phyloP scores from a whole-genome alignment of 2,797 vertebrate genomes.

The Xenopus petersii region DNA sequence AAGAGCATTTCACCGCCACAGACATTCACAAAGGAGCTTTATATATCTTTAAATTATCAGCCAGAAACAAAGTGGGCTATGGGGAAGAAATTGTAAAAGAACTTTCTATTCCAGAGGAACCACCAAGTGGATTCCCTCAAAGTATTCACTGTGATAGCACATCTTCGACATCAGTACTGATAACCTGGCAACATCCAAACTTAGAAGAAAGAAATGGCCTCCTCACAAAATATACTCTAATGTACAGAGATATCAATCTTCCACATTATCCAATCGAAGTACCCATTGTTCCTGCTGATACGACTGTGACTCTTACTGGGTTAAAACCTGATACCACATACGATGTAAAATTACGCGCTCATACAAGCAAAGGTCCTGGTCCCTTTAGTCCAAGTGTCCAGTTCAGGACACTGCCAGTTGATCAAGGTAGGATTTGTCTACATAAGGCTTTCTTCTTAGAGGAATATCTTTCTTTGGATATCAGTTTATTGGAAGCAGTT shows the following conservation, averaged over 20 bases:
- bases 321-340: constrained; percentile 98
- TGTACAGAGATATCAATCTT: constrained; percentile 98
- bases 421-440: constrained; percentile 99
- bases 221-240: constrained; percentile 89
- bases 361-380: constrained; percentile 97
- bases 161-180: constrained; percentile 87
- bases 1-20: constrained; percentile 96
- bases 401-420: constrained; percentile 98
- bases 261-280: constrained; percentile 89
- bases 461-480: constrained; percentile 71
- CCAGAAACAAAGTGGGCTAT: constrained; percentile 96
- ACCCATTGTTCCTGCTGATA: constrained; percentile 88
- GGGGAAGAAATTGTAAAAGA: constrained; percentile 97
- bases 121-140: constrained; percentile 92
- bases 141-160: constrained; percentile 84
- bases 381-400: constrained; percentile 99
- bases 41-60: constrained; percentile 89
- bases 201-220: constrained; percentile 90
- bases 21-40: constrained; percentile 96
- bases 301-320: constrained; percentile 84
- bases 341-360: constrained; percentile 99
- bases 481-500: constrained; percentile 68
- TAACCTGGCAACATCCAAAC: constrained; percentile 87
- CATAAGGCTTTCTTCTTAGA: constrained; percentile 71
- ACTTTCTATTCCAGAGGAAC: constrained; percentile 87